These are phyloP conservation scores for Megaptera novaeangliae DNA, from an alignment of 2,113 vertebrate species.

Conservation along the genomic window DNA sequence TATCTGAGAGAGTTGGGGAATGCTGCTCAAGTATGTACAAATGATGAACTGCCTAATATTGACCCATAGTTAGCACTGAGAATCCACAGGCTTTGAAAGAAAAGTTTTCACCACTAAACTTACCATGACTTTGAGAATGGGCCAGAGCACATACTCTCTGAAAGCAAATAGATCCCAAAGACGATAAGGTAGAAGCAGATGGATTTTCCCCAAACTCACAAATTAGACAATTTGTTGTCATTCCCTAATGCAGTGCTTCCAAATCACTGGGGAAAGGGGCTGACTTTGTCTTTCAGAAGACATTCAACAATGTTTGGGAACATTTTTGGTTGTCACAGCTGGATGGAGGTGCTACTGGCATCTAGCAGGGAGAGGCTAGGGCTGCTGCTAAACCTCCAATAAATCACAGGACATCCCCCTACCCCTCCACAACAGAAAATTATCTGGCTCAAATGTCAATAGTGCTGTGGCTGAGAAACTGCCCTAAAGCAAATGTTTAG, in stretches of 20 bases:
- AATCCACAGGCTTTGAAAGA: neutral
- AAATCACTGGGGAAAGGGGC: neutral
- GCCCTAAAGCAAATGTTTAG: neutral
- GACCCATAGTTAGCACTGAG: neutral
- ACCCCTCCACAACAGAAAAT: neutral
- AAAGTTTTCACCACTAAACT: neutral
- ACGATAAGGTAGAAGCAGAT: neutral
- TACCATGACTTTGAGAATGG: neutral
- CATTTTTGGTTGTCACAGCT: neutral
- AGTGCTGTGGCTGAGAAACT: neutral
- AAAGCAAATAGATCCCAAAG: neutral
- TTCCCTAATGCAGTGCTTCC: neutral
- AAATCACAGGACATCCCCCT: neutral
- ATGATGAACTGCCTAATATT: neutral
- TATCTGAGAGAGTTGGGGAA: neutral
- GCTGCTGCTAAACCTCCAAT: neutral
- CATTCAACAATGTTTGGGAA: neutral
- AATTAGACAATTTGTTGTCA: neutral
- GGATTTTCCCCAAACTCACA: neutral
- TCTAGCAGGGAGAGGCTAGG: neutral
- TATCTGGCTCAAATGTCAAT: neutral
- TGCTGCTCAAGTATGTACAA: neutral
- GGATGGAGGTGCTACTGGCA: neutral
- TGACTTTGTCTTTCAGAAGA: neutral
- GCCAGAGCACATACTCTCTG: neutral